Evolutionary conservation across 64 coral and sea anemone genomes (phyloP).

Genomic region (Porites lutea): DNA sequence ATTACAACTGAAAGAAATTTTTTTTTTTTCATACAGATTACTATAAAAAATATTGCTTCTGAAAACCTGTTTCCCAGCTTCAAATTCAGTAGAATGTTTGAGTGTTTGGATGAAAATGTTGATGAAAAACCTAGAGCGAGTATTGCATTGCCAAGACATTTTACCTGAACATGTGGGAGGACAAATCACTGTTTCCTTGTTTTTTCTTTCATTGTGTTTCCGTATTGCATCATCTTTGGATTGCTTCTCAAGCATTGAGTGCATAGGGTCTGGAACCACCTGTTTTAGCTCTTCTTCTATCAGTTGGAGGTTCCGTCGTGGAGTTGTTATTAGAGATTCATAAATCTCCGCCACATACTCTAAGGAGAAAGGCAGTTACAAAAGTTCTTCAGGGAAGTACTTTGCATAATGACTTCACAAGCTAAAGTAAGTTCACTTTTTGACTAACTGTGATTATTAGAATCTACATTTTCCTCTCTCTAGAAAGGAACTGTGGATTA

Average conservation of each 20-base stretch:
- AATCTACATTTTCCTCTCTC: too few species aligned
- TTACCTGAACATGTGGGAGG: conserved; percentile 53
- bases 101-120: not conserved
- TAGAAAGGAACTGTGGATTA: too few species aligned
- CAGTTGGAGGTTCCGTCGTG: not conserved
- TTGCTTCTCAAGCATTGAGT: not conserved
- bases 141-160: not conserved
- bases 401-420: not conserved
- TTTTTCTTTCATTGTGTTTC: conserved; percentile 19
- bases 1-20: not conserved
- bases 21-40: too few species aligned
- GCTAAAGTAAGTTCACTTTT: not conserved
- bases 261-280: not conserved
- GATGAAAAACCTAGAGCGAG: not conserved
- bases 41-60: not conserved
- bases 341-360: conserved; percentile 9
- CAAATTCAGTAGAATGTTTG: not conserved
- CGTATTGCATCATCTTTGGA: conserved; percentile 1
- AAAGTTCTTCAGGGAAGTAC: too few species aligned
- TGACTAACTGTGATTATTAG: too few species aligned
- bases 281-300: conserved; percentile 10
- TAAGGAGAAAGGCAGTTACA: not conserved
- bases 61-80: not conserved
- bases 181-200: conserved; percentile 34
- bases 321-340: not conserved